Evolutionary conservation across 2,888 invertebrate species (phyloP).

Genomic region (Lampropteryx suffumata): DNA sequence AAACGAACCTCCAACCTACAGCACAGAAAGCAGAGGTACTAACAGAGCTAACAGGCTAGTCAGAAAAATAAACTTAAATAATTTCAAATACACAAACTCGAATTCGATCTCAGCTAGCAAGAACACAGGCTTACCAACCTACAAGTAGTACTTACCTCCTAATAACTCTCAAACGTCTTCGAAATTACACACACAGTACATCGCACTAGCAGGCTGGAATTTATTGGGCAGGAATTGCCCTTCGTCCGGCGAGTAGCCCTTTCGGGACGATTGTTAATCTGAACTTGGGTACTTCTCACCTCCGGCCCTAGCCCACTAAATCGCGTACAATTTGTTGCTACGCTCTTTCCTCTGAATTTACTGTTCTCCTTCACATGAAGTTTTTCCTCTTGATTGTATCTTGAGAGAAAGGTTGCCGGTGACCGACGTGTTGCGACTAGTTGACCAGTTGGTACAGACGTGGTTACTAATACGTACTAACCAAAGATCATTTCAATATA

Average conservation of each 20-base stretch:
- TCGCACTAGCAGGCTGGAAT: slow-evolving; percentile 34
- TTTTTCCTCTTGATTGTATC: slow-evolving; percentile 26
- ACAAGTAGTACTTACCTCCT: too few species aligned
- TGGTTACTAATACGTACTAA: too few species aligned
- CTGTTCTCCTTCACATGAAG: slow-evolving; percentile 27
- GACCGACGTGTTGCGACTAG: not conserved
- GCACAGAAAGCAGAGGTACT: too few species aligned
- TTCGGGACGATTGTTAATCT: slow-evolving; percentile 41
- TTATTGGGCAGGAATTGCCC: slow-evolving; percentile 54
- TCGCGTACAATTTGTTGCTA: slow-evolving; percentile 49
- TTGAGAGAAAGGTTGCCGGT: slow-evolving; percentile 4
- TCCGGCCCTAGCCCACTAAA: slow-evolving; percentile 59
- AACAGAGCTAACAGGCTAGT: too few species aligned
- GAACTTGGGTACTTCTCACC: slow-evolving; percentile 76
- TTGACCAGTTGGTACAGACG: too few species aligned
- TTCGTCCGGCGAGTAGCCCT: slow-evolving; percentile 53
- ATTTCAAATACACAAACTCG: too few species aligned
- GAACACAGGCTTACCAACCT: slow-evolving; percentile 4
- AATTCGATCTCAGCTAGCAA: slow-evolving; percentile 7
- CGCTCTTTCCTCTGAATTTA: slow-evolving; percentile 43
- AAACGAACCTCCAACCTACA: too few species aligned
- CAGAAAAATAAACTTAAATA: too few species aligned
- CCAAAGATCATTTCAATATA: too few species aligned
- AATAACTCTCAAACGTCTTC: slow-evolving; percentile 20
- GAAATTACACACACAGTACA: slow-evolving; percentile 16